phyloP scores from a whole-genome alignment of 2,113 vertebrate species.

The Phasianus colchicus region DNA sequence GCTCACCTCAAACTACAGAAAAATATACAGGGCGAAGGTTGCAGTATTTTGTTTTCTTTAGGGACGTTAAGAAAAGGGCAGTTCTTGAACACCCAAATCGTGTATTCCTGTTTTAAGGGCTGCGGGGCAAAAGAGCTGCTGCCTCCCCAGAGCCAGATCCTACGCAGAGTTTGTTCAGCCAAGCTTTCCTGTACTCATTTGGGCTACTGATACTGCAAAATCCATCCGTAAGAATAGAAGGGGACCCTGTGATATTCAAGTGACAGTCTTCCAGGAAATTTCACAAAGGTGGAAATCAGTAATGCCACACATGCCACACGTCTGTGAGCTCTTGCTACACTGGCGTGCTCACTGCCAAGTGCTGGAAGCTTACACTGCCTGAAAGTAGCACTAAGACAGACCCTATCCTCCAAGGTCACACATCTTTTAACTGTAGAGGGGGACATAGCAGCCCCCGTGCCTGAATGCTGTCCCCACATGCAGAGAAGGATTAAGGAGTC shows the following conservation, averaged over 20 bases:
- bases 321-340: not conserved
- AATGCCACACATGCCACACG: not conserved
- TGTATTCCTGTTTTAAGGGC: not conserved
- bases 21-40: not conserved
- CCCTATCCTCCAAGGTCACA: not conserved
- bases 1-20: not conserved
- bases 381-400: not conserved
- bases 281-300: not conserved
- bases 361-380: not conserved
- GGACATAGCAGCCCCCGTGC: fast-evolving
- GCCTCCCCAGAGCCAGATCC: not conserved
- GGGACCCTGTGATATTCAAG: not conserved
- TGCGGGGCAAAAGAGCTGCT: not conserved
- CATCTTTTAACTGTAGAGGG: not conserved
- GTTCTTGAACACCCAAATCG: not conserved
- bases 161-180: not conserved
- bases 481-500: not conserved
- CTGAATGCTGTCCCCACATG: not conserved
- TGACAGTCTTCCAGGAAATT: not conserved
- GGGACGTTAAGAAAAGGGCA: not conserved
- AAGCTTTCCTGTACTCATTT: not conserved
- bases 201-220: fast-evolving
- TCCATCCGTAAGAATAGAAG: not conserved
- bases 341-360: fast-evolving
- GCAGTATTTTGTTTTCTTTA: not conserved